Conservation (phyloP, 2,797 vertebrate genomes). For the Ctenopoma kingsleyae region DNA sequence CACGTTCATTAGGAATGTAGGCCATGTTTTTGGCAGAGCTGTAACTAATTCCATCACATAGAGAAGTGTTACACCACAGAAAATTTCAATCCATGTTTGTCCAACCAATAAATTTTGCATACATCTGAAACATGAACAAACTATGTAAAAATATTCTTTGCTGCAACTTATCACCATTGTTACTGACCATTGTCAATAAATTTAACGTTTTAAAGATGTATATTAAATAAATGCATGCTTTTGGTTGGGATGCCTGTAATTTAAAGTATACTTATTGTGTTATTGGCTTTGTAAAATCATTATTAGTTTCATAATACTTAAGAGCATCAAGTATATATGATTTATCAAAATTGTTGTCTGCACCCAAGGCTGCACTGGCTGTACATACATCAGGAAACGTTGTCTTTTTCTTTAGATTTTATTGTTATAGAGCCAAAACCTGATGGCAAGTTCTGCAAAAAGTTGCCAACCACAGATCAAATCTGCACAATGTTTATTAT, state of each 20-base stretch:
- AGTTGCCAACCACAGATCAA: constrained; percentile 36
- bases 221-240: neutral
- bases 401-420: constrained; percentile 26
- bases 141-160: neutral
- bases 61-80: constrained; percentile 44
- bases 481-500: constrained; percentile 54
- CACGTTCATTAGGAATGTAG: constrained; percentile 81
- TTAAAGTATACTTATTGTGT: neutral
- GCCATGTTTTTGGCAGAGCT: constrained; percentile 78
- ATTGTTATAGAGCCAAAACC: constrained; percentile 32
- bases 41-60: constrained; percentile 71
- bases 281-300: constrained; percentile 4
- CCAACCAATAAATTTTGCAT: constrained; percentile 15
- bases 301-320: neutral
- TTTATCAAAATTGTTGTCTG: no score
- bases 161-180: neutral
- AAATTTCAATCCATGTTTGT: constrained; percentile 43
- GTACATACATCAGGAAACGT: constrained; percentile 13
- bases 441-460: constrained; percentile 18
- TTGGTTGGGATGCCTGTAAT: neutral
- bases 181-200: neutral
- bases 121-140: neutral
- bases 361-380: constrained; percentile 14
- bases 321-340: neutral
- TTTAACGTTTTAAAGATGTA: neutral